phyloP scores from a whole-genome alignment of 1,140 invertebrate species.

The Atta colombica region DNA sequence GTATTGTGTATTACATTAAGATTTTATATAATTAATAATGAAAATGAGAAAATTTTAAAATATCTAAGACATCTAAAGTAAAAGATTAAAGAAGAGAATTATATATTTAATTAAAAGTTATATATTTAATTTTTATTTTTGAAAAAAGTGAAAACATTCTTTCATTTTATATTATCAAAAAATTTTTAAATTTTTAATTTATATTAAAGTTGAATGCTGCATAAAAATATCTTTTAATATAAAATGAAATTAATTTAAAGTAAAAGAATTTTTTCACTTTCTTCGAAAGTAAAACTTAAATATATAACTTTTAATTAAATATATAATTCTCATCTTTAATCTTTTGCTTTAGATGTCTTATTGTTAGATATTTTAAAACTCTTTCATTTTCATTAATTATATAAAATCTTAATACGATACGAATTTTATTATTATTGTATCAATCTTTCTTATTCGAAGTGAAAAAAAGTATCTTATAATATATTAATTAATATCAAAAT shows the following conservation, averaged over 20 bases:
- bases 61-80: neutral
- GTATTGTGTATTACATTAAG: neutral
- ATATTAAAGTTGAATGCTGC: too few relatives aligned
- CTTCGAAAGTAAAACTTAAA: neutral
- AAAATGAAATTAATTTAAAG: too few relatives aligned
- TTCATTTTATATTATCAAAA: too few relatives aligned
- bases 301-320: neutral
- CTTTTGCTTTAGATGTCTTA: neutral
- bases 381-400: neutral
- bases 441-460: neutral
- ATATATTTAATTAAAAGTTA: neutral
- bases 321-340: neutral
- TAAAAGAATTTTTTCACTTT: neutral
- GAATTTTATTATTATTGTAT: too few relatives aligned
- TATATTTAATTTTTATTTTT: neutral
- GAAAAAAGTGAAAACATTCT: too few relatives aligned
- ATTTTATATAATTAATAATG: constrained; percentile 1
- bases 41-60: neutral
- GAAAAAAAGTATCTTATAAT: too few relatives aligned
- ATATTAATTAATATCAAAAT: neutral
- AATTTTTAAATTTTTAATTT: too few relatives aligned
- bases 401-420: neutral
- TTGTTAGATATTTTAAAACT: neutral
- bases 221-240: too few relatives aligned
- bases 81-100: neutral